These are phyloP conservation scores for Caligus rogercresseyi DNA, from an alignment of 1,140 invertebrate species.

Conservation along the genomic window DNA sequence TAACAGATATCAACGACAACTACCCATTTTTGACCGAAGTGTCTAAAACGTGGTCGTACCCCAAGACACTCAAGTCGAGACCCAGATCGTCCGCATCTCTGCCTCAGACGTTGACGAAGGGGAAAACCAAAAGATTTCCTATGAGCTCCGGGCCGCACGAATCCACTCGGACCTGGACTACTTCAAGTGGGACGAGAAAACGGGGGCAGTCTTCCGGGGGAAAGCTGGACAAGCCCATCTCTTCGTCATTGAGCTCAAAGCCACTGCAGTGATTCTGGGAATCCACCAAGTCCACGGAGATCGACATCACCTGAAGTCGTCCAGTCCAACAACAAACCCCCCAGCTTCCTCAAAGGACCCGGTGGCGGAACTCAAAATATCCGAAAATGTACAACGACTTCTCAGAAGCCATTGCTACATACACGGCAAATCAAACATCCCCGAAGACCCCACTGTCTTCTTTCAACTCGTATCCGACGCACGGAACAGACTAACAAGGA, in stretches of 20 bases:
- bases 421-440: slow-evolving; percentile 22
- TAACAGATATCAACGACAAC: slow-evolving; percentile 74
- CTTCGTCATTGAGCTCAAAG: slow-evolving; percentile 34
- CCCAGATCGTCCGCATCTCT: slow-evolving; percentile 64
- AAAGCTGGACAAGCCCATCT: slow-evolving; percentile 14
- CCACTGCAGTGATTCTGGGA: slow-evolving; percentile 55
- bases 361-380: slow-evolving; percentile 3
- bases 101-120: slow-evolving; percentile 73
- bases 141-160: slow-evolving; percentile 39
- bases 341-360: slow-evolving; percentile 27
- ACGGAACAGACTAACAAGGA: slow-evolving; percentile 64
- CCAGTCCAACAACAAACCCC: slow-evolving; percentile 68
- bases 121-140: slow-evolving; percentile 53
- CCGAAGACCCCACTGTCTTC: slow-evolving; percentile 45
- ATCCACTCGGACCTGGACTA: slow-evolving; percentile 39
- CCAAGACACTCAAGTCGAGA: slow-evolving; percentile 41
- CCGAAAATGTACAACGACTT: slow-evolving; percentile 19
- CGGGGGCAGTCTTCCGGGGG: slow-evolving; percentile 9
- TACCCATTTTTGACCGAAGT: slow-evolving; percentile 64
- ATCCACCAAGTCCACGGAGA: slow-evolving; percentile 39
- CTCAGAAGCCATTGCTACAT: slow-evolving; percentile 14
- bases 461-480: slow-evolving; percentile 55
- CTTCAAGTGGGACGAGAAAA: slow-evolving; percentile 33
- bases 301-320: slow-evolving; percentile 56
- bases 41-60: slow-evolving; percentile 11